A percentile compares a stretch with the other conserved stretches of the same genome.
Evolutionary conservation across 2,113 vertebrate species (phyloP).

Genomic region (Glaucidium brasilianum): DNA sequence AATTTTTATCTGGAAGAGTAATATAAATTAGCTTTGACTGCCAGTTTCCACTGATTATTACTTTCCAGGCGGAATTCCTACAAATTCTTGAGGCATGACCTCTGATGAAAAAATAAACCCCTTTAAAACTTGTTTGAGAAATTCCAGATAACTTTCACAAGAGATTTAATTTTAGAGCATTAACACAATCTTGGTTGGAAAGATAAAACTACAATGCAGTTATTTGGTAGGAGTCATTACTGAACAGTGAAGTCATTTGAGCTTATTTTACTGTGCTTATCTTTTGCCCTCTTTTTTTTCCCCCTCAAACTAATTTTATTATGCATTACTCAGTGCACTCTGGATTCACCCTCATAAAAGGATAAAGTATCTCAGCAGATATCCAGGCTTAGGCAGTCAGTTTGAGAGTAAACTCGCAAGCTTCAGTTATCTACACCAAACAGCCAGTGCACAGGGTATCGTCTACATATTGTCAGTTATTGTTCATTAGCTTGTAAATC

Average conservation of each 20-base stretch:
- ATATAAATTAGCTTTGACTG: conserved; percentile 87
- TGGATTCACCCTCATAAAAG: conserved; percentile 81
- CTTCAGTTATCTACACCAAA: conserved; percentile 33
- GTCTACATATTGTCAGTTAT: conserved; percentile 12
- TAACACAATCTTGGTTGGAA: conserved; percentile 80
- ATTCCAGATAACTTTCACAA: conserved; percentile 88
- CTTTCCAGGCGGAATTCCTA: conserved; percentile 92
- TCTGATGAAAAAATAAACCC: conserved; percentile 84
- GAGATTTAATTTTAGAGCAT: conserved; percentile 85
- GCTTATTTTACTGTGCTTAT: conserved; percentile 80
- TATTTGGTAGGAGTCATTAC: conserved; percentile 79
- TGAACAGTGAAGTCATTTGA: conserved; percentile 82
- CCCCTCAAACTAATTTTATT: conserved; percentile 74
- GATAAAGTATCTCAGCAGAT: conserved; percentile 76
- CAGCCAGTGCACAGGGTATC: neutral
- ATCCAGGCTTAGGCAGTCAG: conserved; percentile 60
- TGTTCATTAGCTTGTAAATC: conserved; percentile 56
- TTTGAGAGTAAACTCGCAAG: conserved; percentile 54
- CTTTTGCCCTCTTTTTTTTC: conserved; percentile 9
- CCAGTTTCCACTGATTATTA: conserved; percentile 92
- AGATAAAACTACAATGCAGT: conserved; percentile 81
- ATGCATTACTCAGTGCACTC: conserved; percentile 77
- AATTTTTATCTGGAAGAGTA: conserved; percentile 94
- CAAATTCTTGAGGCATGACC: conserved; percentile 87
- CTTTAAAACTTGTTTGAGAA: conserved; percentile 86